Conservation (phyloP, 1,140 invertebrate species). For the Zaprionus gabonicus region DNA sequence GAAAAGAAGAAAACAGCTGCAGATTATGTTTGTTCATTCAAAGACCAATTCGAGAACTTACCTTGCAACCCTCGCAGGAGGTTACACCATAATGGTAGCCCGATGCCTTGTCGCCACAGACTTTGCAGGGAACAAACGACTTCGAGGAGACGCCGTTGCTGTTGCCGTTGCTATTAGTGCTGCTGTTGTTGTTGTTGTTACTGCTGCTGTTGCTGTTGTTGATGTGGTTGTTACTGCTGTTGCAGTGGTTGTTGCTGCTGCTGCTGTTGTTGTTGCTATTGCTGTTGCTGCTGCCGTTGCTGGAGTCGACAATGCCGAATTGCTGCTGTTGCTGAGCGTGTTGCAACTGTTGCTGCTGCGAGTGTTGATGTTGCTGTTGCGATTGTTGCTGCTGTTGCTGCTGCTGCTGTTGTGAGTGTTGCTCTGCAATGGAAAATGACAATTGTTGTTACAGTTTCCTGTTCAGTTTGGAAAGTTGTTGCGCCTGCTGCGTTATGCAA, state of each 20-base stretch:
- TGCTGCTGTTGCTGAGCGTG: conserved; percentile 47
- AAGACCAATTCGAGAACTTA: conserved; percentile 86
- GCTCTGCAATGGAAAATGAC: conserved; percentile 69
- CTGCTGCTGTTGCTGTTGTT: conserved; percentile 85
- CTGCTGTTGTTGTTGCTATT: conserved; percentile 85
- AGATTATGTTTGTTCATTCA: background rate
- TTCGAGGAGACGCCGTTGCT: conserved; percentile 86
- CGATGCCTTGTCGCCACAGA: conserved; percentile 99
- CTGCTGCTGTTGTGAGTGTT: conserved; percentile 50
- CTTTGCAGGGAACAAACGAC: conserved; percentile 96
- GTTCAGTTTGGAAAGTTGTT: conserved; percentile 61
- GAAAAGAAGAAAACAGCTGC: conserved; percentile 55
- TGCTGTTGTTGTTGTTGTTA: conserved; percentile 44
- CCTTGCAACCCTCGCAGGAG: conserved; percentile 99
- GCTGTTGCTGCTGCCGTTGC: conserved; percentile 43
- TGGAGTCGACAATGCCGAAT: conserved; percentile 42
- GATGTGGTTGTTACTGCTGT: conserved; percentile 38
- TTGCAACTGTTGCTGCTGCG: conserved; percentile 46
- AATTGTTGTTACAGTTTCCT: conserved; percentile 57
- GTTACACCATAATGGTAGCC: conserved; percentile 99
- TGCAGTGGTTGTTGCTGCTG: conserved; percentile 85
- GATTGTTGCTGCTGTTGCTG: conserved; percentile 37
- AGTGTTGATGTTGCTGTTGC: conserved; percentile 6
- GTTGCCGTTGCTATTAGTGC: conserved; percentile 88
- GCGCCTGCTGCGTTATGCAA: conserved; percentile 50